Percentiles rank a stretch among this genome's conserved stretches.
These are phyloP conservation scores for Atractosteus spatula DNA, from an alignment of 2,113 vertebrate species.

Conservation along the genomic window DNA sequence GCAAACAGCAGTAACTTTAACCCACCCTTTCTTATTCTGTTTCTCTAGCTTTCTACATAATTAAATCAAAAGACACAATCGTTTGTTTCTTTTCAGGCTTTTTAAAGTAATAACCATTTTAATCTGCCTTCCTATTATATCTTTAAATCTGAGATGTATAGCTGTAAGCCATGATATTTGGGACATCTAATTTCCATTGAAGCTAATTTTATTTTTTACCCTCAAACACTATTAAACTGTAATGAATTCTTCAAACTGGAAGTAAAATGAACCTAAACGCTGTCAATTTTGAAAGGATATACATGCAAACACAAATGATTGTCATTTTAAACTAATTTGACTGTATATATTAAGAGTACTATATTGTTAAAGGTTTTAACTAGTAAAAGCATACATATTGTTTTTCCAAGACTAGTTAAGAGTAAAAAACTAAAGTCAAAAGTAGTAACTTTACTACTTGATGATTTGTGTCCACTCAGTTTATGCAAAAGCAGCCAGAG, in stretches of 20 bases:
- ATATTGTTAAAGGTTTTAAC: not conserved
- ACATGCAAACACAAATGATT: slow-evolving; percentile 46
- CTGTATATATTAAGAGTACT: slow-evolving; percentile 38
- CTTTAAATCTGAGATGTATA: not conserved
- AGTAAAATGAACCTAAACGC: not conserved
- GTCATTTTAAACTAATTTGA: slow-evolving; percentile 65
- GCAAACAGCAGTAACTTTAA: slow-evolving; percentile 28
- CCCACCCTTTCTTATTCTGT: slow-evolving; percentile 45
- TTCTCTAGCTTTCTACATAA: too few species aligned
- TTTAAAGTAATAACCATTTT: too few species aligned
- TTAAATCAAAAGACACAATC: too few species aligned
- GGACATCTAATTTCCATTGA: not conserved
- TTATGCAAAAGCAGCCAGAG: slow-evolving; percentile 2
- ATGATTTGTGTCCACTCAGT: slow-evolving; percentile 12
- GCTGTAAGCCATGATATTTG: not conserved
- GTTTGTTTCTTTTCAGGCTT: too few species aligned
- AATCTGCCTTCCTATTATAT: not conserved
- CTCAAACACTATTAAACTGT: not conserved
- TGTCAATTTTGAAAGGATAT: slow-evolving; percentile 17
- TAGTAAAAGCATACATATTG: slow-evolving; percentile 2
- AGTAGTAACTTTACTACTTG: slow-evolving; percentile 16
- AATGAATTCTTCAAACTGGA: not conserved
- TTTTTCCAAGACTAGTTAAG: not conserved
- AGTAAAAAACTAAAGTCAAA: not conserved
- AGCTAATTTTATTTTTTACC: not conserved